These are phyloP conservation scores for Forbesichthys agassizii DNA, from an alignment of 2,113 vertebrate genomes.

Conservation along the genomic window DNA sequence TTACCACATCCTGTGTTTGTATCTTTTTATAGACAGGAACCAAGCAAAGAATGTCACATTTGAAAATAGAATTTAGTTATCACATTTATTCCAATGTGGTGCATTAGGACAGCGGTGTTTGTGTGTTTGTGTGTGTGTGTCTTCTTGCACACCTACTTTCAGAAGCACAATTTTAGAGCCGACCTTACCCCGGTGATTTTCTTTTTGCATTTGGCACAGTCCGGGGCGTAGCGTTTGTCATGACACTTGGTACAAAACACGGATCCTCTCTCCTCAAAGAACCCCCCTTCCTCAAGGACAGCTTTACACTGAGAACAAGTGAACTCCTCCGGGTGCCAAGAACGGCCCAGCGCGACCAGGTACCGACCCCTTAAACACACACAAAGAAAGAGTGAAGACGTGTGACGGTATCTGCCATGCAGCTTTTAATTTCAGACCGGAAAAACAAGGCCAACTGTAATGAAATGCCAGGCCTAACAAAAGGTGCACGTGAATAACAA, in stretches of 20 bases:
- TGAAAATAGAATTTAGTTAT: too few species aligned
- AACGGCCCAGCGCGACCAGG: constrained; percentile 91
- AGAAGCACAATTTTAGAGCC: background rate
- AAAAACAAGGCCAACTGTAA: constrained; percentile 19
- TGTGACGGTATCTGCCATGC: constrained; percentile 10
- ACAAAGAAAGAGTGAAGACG: constrained; percentile 13
- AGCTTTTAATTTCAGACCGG: constrained; percentile 16
- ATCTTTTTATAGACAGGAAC: too few species aligned
- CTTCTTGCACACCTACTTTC: too few species aligned
- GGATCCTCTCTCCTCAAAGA: constrained; percentile 95
- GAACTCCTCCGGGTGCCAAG: constrained; percentile 98
- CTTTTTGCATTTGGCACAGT: constrained; percentile 97
- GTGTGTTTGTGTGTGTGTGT: too few species aligned
- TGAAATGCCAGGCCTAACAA: constrained; percentile 32
- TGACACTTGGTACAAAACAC: constrained; percentile 95
- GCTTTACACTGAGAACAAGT: constrained; percentile 91
- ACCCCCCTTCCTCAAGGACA: constrained; percentile 92
- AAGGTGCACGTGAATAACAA: background rate
- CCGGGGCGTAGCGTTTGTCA: constrained; percentile 89
- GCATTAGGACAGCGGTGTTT: too few species aligned
- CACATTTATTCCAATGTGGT: too few species aligned
- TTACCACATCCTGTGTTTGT: too few species aligned
- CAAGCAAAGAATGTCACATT: too few species aligned
- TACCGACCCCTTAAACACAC: constrained; percentile 86
- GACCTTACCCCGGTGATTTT: constrained; percentile 90